phyloP scores from a whole-genome alignment of 2,888 invertebrate species.

The Cantharis flavilabris region DNA sequence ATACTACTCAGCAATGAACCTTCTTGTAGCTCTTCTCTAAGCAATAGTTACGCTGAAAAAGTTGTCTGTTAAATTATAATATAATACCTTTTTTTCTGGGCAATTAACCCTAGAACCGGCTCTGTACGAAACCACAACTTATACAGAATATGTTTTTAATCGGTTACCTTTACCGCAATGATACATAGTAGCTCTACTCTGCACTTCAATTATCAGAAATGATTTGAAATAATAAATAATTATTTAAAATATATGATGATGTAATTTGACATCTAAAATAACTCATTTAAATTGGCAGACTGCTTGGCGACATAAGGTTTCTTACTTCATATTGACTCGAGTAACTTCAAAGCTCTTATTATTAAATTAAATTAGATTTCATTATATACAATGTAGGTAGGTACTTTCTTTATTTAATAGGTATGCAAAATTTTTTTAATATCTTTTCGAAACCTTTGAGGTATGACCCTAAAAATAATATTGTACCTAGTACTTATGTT shows the following conservation, averaged over 20 bases:
- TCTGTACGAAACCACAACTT: background rate
- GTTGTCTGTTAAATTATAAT: no score
- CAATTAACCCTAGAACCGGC: no score
- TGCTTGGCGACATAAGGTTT: constrained; percentile 1
- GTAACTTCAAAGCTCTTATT: background rate
- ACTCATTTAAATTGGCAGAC: background rate
- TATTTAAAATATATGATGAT: background rate
- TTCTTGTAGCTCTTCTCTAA: no score
- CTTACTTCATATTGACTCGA: background rate
- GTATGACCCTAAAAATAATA: background rate
- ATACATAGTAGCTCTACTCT: background rate
- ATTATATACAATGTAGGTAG: background rate
- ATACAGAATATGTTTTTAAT: background rate
- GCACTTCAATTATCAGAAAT: background rate
- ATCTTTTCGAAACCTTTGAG: background rate
- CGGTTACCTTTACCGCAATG: background rate
- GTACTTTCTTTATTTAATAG: background rate
- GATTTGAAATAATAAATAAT: background rate
- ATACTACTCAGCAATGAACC: no score
- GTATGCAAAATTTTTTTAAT: background rate
- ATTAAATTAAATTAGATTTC: background rate
- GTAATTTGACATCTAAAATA: background rate
- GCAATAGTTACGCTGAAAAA: no score
- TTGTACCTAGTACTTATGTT: background rate
- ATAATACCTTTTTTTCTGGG: no score